A percentile compares a stretch with the other conserved stretches of the same genome.
These are phyloP conservation scores for Jaculus jaculus DNA, from an alignment of 2,113 vertebrate species.

Conservation along the genomic window DNA sequence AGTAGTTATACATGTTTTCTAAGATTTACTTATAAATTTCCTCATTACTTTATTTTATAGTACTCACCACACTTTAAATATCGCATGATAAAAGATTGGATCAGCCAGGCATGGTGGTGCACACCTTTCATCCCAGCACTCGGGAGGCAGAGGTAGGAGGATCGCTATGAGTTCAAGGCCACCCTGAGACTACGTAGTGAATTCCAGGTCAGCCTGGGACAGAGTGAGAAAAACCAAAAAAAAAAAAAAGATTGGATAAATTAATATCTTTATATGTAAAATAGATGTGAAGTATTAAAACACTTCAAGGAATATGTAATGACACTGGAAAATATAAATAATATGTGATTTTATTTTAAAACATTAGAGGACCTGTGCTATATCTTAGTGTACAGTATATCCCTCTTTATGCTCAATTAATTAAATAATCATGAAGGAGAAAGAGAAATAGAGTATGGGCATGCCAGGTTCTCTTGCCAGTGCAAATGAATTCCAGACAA, in stretches of 20 bases:
- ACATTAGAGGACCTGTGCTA: background rate
- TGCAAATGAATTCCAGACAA: too few species aligned
- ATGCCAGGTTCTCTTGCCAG: too few species aligned
- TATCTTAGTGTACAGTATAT: background rate
- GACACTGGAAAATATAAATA: background rate
- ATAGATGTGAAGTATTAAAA: background rate
- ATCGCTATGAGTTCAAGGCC: too few species aligned
- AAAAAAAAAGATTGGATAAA: too few species aligned
- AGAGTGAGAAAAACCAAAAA: too few species aligned
- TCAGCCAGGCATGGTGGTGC: too few species aligned
- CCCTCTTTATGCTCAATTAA: background rate
- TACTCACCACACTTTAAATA: background rate
- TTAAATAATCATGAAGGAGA: background rate
- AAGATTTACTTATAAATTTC: background rate
- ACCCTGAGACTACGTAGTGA: too few species aligned
- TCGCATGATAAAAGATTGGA: background rate
- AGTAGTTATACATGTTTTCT: background rate
- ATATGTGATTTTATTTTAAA: constrained; percentile 15
- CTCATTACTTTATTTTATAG: background rate
- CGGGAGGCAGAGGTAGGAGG: too few species aligned
- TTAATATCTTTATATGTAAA: constrained; percentile 35
- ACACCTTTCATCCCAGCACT: too few species aligned
- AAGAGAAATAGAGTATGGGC: too few species aligned
- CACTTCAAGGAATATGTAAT: constrained; percentile 28
- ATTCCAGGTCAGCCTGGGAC: too few species aligned